Percentiles rank a stretch among this genome's conserved stretches.
Evolutionary conservation across 2,113 vertebrate genomes (phyloP).

Genomic region (Pongo pygmaeus): DNA sequence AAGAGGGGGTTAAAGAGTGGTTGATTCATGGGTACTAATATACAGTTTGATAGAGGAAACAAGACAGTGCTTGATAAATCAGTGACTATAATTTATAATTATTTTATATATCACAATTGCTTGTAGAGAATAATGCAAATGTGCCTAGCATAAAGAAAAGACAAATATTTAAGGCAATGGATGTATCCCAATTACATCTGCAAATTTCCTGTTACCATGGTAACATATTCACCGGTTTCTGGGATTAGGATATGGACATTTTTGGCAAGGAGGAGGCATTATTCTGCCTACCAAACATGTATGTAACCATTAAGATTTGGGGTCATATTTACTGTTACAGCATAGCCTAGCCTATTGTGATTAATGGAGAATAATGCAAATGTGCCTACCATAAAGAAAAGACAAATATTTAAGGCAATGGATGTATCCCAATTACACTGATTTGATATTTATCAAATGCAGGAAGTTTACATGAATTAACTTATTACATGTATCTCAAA

Average conservation of each 20-base stretch:
- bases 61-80: not conserved
- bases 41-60: not conserved
- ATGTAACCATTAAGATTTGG: not conserved
- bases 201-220: not conserved
- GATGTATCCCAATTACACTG: not conserved
- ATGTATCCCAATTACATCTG: not conserved
- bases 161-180: not conserved
- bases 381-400: not conserved
- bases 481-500: not conserved
- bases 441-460: not conserved
- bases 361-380: not conserved
- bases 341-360: not conserved
- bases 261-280: not conserved
- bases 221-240: not conserved
- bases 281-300: not conserved
- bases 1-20: not conserved
- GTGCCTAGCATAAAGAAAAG: not conserved
- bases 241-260: not conserved
- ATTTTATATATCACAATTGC: not conserved
- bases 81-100: not conserved
- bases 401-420: not conserved
- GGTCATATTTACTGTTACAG: not conserved
- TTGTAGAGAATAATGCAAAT: not conserved
- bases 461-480: not conserved
- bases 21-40: not conserved